Evolutionary conservation across 1,140 invertebrate species (phyloP).

Genomic region (Tenebrio molitor): DNA sequence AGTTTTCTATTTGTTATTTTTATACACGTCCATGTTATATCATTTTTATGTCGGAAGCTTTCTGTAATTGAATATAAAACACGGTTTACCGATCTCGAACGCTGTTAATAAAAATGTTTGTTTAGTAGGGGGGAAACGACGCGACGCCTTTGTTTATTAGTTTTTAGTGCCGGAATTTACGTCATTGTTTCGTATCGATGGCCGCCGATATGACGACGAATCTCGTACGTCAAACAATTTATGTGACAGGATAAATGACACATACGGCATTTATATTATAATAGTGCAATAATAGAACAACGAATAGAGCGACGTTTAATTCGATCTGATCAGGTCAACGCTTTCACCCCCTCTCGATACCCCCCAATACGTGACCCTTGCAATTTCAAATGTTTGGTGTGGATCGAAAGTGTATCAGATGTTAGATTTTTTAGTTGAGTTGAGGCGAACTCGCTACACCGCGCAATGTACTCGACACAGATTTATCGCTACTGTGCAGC

Average conservation of each 20-base stretch:
- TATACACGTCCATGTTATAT: slow-evolving; percentile 30
- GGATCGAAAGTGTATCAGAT: no score
- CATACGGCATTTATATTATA: slow-evolving; percentile 9
- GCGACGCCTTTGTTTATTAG: slow-evolving; percentile 20
- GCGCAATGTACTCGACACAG: no score
- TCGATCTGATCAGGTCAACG: no score
- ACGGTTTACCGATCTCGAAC: slow-evolving; percentile 19
- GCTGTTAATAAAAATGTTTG: slow-evolving; percentile 35
- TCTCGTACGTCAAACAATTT: slow-evolving; percentile 11
- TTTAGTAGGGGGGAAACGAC: slow-evolving; percentile 3
- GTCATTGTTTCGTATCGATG: slow-evolving; percentile 28
- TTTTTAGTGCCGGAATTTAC: slow-evolving; percentile 24
- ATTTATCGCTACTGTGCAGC: no score
- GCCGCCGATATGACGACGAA: no score
- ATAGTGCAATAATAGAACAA: neutral
- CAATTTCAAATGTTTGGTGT: no score
- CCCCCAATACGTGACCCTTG: no score
- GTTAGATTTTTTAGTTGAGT: no score
- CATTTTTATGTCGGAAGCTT: slow-evolving; percentile 39
- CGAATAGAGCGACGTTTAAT: no score
- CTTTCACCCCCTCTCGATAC: no score
- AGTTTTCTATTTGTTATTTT: slow-evolving; percentile 41
- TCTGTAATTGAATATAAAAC: slow-evolving; percentile 41
- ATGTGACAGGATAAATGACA: slow-evolving; percentile 3
- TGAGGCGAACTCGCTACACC: no score